A percentile compares a stretch with the other conserved stretches of the same genome.
Evolutionary conservation across 2,888 invertebrate species (phyloP).

Genomic region (Andricus quercusramuli): DNA sequence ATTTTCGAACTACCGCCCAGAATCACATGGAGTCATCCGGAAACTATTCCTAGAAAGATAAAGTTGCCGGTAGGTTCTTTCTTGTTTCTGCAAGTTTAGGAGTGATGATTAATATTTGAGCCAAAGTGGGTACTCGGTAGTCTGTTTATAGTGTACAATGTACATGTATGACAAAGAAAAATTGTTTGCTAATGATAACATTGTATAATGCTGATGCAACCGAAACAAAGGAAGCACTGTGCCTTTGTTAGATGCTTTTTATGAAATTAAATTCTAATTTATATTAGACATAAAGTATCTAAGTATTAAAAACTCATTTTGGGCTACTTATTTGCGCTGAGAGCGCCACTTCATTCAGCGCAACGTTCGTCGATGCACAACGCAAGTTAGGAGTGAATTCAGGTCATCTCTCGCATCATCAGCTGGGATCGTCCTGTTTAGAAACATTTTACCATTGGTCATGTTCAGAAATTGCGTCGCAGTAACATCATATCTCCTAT

Average conservation of each 20-base stretch:
- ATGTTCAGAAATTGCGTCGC: slow-evolving; percentile 8
- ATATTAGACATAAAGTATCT: background rate
- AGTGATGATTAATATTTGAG: background rate
- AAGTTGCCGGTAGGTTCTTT: background rate
- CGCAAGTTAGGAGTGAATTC: slow-evolving; percentile 17
- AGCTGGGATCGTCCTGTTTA: slow-evolving; percentile 7
- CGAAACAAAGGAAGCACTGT: too few relatives aligned
- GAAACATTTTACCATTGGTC: slow-evolving; percentile 17
- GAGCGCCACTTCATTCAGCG: background rate
- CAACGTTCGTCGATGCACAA: background rate
- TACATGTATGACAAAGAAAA: background rate
- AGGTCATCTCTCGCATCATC: slow-evolving; percentile 24
- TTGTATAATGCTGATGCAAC: background rate
- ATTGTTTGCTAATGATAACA: slow-evolving; percentile 2
- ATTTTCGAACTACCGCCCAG: background rate
- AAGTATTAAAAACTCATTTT: background rate
- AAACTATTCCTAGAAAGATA: background rate
- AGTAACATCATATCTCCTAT: background rate
- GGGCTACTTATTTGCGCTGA: background rate
- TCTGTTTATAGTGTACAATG: too few relatives aligned
- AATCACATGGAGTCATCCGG: background rate
- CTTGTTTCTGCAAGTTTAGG: background rate
- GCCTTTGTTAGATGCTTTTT: background rate
- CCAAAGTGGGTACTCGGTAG: too few relatives aligned
- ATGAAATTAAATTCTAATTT: too few relatives aligned